Evolutionary conservation across 2,888 invertebrate species (phyloP), one percentile per base, ranked within the genome.

Genomic region (Macrosiphum euphorbiae): DNA sequence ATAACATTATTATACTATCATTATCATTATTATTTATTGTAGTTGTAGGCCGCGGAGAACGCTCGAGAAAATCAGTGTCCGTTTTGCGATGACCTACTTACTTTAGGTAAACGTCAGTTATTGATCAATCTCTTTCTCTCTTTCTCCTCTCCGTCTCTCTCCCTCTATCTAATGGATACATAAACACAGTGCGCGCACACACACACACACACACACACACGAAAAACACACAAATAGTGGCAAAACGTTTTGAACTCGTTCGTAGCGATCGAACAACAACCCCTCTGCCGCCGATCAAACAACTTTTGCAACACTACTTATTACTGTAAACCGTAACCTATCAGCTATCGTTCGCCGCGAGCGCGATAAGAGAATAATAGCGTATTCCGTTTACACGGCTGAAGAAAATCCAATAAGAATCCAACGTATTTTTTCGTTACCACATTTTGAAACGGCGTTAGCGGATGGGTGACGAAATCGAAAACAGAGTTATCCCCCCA

Each of bases 11-110:
- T 67, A 58, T n/a, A 24, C 3, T 91, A 41, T 87, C 44, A 11
- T 41, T 35, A 20, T 20, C 35, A 35, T 35, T 78, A 35, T 35
- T 78, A 78, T 78, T 78, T 10, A 78, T 78, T 78, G 78, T 78
- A 67, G 24, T 20, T 41, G 50, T 50, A 10, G 44, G 47, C 44
- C 86, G 8, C 47, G 24, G 47, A 86, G 86, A 90, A 86, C 35
- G 86, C 84, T 44, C 85, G 52, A 90, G 61, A 94, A 94, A 94
- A 94, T 94, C 94, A 44, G 94, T 94, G 94, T 94, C 94, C 94
- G 67, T 90, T 94, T 89, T 50, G 86, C 67, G 58, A 90, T 94
- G 94, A 94, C 94, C 94, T 94, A 94, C 94, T 94, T 94, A 86
- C 89, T 61, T 58, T 85, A 85, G 26, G 93, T 85, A 93, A 86